A percentile compares a stretch with the other conserved stretches of the same genome.
Evolutionary conservation across 2,888 invertebrate species (phyloP).

Genomic region (Papilio gigon): DNA sequence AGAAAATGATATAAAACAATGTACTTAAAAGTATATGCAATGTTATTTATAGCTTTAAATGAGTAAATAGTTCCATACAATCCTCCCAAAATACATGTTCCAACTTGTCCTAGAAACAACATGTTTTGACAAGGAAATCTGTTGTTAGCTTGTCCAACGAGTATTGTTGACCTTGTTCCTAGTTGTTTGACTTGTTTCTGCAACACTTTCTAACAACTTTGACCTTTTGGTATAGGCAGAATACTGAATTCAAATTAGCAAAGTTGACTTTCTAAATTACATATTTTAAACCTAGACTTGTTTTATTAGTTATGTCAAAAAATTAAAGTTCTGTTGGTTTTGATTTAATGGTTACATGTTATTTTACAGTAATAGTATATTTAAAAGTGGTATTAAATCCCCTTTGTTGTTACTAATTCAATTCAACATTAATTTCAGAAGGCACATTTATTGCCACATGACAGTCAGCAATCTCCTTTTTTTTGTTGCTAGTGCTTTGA

Average conservation of each 20-base stretch:
- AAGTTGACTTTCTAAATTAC: background rate
- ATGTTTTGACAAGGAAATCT: constrained; percentile 15
- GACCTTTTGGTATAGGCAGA: constrained; percentile 6
- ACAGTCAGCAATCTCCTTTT: too few relatives aligned
- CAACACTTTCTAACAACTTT: constrained; percentile 13
- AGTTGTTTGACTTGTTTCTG: constrained; percentile 15
- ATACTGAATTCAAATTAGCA: background rate
- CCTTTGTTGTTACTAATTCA: too few relatives aligned
- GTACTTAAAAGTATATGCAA: too few relatives aligned
- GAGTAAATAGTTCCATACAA: background rate
- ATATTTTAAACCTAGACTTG: background rate
- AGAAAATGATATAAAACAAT: too few relatives aligned
- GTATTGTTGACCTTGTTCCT: constrained; percentile 18
- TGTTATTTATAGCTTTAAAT: background rate
- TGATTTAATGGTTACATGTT: too few relatives aligned
- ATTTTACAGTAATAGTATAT: too few relatives aligned
- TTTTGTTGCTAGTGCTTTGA: too few relatives aligned
- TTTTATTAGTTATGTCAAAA: background rate
- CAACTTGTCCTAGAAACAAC: constrained; percentile 11
- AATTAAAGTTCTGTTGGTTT: too few relatives aligned
- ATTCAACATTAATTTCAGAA: too few relatives aligned
- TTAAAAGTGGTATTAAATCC: too few relatives aligned
- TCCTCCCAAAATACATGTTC: background rate
- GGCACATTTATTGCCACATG: too few relatives aligned
- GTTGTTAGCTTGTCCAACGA: background rate